phyloP scores from a whole-genome alignment of 2,888 invertebrate genomes.

The Drosophila pseudotalamancana region DNA sequence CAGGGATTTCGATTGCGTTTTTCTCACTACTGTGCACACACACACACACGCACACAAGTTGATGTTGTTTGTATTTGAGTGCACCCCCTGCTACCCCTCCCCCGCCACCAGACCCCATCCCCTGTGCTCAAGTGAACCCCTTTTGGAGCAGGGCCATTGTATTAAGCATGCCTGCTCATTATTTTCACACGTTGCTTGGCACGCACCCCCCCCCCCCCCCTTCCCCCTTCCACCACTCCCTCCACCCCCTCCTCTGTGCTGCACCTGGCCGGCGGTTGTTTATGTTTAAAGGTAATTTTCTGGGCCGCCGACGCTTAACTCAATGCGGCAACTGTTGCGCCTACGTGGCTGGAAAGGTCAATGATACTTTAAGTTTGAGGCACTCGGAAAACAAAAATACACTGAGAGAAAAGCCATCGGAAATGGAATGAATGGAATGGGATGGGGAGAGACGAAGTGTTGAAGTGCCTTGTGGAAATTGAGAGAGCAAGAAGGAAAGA shows the following conservation, averaged over 20 bases:
- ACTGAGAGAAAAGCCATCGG: constrained; percentile 12
- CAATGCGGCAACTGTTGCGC: constrained; percentile 69
- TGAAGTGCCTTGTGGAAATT: constrained; percentile 65
- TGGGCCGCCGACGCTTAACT: constrained; percentile 66
- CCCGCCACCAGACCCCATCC: not conserved
- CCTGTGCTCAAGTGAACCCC: not conserved
- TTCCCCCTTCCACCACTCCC: not conserved
- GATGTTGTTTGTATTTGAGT: constrained; percentile 20
- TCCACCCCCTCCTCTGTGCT: not conserved
- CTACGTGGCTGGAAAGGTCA: constrained; percentile 63
- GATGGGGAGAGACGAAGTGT: constrained; percentile 44
- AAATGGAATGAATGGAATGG: not conserved
- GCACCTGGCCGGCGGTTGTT: constrained; percentile 44
- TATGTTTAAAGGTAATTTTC: constrained; percentile 73
- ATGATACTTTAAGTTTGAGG: constrained; percentile 76
- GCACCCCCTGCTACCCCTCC: constrained; percentile 5
- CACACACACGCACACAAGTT: constrained; percentile 7
- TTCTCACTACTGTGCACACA: constrained; percentile 29
- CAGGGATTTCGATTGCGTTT: constrained; percentile 61
- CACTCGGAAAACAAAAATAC: constrained; percentile 63
- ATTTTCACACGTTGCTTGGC: constrained; percentile 75
- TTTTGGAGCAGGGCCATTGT: constrained; percentile 49
- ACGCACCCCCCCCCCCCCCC: constrained; percentile 36
- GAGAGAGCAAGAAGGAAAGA: constrained; percentile 51
- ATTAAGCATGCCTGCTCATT: constrained; percentile 71